phyloP scores from a whole-genome alignment of 1,140 invertebrate species.

The Nautilus pompilius region DNA sequence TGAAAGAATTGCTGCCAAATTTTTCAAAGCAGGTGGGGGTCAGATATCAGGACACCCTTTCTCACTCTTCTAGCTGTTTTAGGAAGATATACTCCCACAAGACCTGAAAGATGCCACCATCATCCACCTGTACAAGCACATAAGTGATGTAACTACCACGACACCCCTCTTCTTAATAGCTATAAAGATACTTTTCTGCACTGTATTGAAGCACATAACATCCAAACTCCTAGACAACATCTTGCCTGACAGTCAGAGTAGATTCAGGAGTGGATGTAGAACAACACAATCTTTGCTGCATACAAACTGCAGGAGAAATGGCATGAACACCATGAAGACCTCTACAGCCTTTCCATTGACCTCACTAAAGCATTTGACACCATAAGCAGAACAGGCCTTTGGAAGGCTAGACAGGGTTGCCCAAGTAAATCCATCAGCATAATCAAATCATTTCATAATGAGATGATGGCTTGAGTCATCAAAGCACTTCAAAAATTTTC shows the following conservation, averaged over 20 bases:
- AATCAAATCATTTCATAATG: slow-evolving; percentile 9
- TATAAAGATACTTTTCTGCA: slow-evolving; percentile 11
- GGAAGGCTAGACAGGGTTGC: slow-evolving; percentile 20
- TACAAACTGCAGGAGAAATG: slow-evolving; percentile 22
- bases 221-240: slow-evolving; percentile 1
- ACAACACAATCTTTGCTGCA: slow-evolving; percentile 23
- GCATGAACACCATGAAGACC: slow-evolving; percentile 22
- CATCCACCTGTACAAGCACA: slow-evolving; percentile 16
- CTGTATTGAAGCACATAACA: slow-evolving; percentile 14
- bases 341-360: too few species aligned
- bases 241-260: slow-evolving; percentile 21
- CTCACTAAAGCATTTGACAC: slow-evolving; percentile 26
- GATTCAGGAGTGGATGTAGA: slow-evolving; percentile 13
- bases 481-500: too few species aligned
- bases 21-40: too few species aligned
- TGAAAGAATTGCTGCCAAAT: too few species aligned
- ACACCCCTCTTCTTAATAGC: slow-evolving; percentile 17
- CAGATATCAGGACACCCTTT: too few species aligned
- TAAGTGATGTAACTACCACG: slow-evolving; percentile 13
- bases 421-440: slow-evolving; percentile 13
- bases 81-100: slow-evolving; percentile 2
- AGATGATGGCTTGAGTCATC: slow-evolving; percentile 7
- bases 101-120: slow-evolving; percentile 19
- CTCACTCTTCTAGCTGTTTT: too few species aligned
- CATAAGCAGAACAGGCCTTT: slow-evolving; percentile 10